phyloP scores from a whole-genome alignment of 2,888 invertebrate species.

The Pterobdella sp. region DNA sequence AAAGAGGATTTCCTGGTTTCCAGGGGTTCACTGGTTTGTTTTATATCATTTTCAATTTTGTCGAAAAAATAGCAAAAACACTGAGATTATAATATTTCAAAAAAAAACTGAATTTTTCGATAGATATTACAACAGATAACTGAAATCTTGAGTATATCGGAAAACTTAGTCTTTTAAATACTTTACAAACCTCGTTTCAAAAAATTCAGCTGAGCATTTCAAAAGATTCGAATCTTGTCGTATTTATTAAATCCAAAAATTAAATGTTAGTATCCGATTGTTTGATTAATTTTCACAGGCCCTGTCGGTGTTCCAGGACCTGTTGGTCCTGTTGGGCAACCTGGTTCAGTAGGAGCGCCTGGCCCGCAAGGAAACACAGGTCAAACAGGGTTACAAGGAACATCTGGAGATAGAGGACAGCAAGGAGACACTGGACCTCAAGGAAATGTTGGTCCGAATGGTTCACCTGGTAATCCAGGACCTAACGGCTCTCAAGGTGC shows the following conservation, averaged over 20 bases:
- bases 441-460: slow-evolving; percentile 29
- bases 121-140: no score
- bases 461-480: slow-evolving; percentile 18
- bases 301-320: slow-evolving; percentile 12
- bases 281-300: neutral
- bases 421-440: slow-evolving; percentile 27
- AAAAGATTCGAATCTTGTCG: no score
- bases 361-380: slow-evolving; percentile 32
- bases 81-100: no score
- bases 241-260: no score
- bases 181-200: no score
- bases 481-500: slow-evolving; percentile 28
- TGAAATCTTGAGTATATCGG: no score
- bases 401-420: slow-evolving; percentile 25
- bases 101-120: no score
- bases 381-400: slow-evolving; percentile 27
- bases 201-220: no score
- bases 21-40: neutral
- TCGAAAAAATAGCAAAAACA: neutral
- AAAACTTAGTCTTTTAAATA: no score
- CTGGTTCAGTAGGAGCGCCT: slow-evolving; percentile 28
- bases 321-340: slow-evolving; percentile 28
- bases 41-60: neutral
- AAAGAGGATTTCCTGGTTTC: slow-evolving; percentile 17
- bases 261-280: no score